Evolutionary conservation across 1,140 invertebrate genomes (phyloP), one percentile per base, ranked within the genome.

Genomic region (Drosophila elegans): DNA sequence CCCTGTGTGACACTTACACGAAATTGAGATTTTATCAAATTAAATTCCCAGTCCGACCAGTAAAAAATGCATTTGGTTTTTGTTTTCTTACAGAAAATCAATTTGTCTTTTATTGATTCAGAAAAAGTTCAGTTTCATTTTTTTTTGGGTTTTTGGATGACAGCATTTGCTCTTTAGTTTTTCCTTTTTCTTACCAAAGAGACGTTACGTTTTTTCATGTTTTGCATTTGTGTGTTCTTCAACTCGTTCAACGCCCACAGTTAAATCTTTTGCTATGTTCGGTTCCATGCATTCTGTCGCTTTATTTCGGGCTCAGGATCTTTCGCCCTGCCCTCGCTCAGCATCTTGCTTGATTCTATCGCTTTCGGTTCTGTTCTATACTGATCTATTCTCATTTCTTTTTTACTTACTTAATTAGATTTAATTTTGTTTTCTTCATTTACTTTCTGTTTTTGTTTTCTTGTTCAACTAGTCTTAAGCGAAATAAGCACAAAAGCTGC

Each of bases 41-140:
- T 21, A 9, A 66, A 10, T 25, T 16, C 11, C 21, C 29, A 27
- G 2, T 13, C 21, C 21, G 4, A 9, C 2, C 2, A 53, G 52
- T 71, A 34, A 71, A 63, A 73, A 74, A 54, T 55, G 42, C 71
- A 48, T 55, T 5, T 25, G 42, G 13, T 11, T 29, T 91, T 91
- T 89, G 88, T 85, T 91, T 91, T 91, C 89, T 91, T 91, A 89
- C 83, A 91, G 89, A 91, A 91, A 91, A 91, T 91, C 89, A 88
- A 88, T 91, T 84, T 90, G 78, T 74, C 67, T 91, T 86, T 91
- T 91, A 91, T 91, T 91, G 80, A 91, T 91, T 91, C 89, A 91
- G 89, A 91, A 91, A 91, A 91, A 85, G 78, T 85, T 91, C 83
- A 85, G 84, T 88, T 88, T 83, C 62, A 55, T 88, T 81, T 69